phyloP scores from a whole-genome alignment of 2,113 vertebrate species.

The Lanius collurio region DNA sequence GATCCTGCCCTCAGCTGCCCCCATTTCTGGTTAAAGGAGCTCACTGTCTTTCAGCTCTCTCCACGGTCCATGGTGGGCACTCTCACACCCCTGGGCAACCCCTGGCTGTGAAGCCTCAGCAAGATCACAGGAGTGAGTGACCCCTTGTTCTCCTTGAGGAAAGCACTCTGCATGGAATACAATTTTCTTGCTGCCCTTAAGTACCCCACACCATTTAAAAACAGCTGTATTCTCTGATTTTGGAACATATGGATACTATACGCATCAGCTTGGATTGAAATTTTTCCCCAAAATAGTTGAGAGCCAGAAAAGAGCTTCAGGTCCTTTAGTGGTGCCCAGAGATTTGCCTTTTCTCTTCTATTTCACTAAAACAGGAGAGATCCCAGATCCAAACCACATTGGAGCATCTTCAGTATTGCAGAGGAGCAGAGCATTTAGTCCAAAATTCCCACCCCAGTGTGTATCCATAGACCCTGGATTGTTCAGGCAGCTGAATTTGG shows the following conservation, averaged over 20 bases:
- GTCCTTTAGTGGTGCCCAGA: background rate
- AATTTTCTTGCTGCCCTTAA: background rate
- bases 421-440: background rate
- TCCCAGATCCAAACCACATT: background rate
- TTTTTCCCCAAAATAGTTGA: background rate
- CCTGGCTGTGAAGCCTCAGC: background rate
- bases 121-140: background rate
- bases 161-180: background rate
- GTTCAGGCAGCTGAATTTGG: background rate
- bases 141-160: background rate
- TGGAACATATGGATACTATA: background rate
- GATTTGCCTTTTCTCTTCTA: background rate
- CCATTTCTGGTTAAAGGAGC: background rate
- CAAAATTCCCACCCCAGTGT: accelerated
- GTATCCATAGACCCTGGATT: background rate
- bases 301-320: background rate
- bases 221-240: background rate
- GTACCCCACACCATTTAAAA: background rate
- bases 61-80: background rate
- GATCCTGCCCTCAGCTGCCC: background rate
- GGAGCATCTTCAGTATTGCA: background rate
- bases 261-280: background rate
- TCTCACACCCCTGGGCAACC: background rate
- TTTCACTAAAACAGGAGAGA: background rate
- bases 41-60: background rate